Evolutionary conservation across 2,797 vertebrate species (phyloP).

Genomic region (Sphenodon punctatus): DNA sequence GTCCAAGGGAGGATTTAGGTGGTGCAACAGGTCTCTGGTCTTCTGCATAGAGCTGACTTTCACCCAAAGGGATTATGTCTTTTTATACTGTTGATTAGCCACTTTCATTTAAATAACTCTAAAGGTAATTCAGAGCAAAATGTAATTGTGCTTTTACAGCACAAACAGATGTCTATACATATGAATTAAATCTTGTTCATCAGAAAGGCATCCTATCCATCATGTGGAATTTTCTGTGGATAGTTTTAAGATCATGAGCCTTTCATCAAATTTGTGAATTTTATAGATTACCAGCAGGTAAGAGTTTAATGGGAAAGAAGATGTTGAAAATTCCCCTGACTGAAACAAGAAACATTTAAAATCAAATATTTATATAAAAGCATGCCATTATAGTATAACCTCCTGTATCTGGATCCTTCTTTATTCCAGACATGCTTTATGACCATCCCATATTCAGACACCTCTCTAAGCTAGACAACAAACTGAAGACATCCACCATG

Average conservation of each 20-base stretch:
- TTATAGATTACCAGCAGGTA: neutral
- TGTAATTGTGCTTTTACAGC: neutral
- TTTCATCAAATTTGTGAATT: fast-evolving
- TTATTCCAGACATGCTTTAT: too few relatives aligned
- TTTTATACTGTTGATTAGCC: too few relatives aligned
- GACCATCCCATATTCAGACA: too few relatives aligned
- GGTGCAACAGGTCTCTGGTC: fast-evolving
- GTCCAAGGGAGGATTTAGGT: neutral
- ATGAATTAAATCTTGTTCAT: neutral
- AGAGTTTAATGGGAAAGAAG: neutral
- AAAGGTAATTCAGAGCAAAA: too few relatives aligned
- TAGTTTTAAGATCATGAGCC: neutral
- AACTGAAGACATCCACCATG: too few relatives aligned
- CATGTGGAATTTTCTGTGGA: neutral
- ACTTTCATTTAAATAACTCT: too few relatives aligned
- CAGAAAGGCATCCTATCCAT: neutral
- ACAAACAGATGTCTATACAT: fast-evolving
- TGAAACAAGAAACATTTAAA: neutral
- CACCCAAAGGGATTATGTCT: neutral
- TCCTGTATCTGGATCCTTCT: too few relatives aligned
- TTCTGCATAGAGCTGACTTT: neutral
- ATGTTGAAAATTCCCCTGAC: neutral
- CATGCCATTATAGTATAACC: neutral
- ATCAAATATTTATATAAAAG: neutral
- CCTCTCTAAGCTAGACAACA: too few relatives aligned